Evolutionary conservation across 2,113 vertebrate species (phyloP), one percentile per base, ranked within the genome.

Genomic region (Crocuta crocuta): DNA sequence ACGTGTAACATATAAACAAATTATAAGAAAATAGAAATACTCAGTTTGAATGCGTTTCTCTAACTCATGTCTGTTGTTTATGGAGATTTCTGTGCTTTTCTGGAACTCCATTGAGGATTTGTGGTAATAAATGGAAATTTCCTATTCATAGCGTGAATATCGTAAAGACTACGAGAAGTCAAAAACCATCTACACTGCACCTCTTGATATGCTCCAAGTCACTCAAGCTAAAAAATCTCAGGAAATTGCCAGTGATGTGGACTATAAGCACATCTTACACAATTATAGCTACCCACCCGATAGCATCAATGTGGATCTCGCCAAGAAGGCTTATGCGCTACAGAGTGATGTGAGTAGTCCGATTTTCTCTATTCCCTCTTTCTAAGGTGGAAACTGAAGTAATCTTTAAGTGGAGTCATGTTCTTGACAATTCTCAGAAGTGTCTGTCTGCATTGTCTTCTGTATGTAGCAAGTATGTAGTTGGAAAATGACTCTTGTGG

Each of bases 221-320:
- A 99, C 99, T 61, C 98, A 99, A 92, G 99, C 99, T n/a, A 99
- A 99, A 98, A 99, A 99, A 95, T 99, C 99, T 78, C 99, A 99
- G 98, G 98, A 88, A 0, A 99, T 99, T 35, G 94, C 97, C 96
- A 99, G 99, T 78, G 99, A 99, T 80, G 53, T 98, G 4, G 99
- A 99, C 73, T 99, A 99, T 89, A 99, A 98, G 93, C 99, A 97
- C 10, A 94, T 98, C 97, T 95, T 97, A 90, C 98, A 98, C 93
- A 98, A 95, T 96, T 99, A 99, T 97, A 98, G 98, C 98, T 98
- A 99, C 10, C 99, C 99, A 0, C 98, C 98, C 0, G 99, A 99
- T 83, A 99, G 99, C 6, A 33, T 99, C 81, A 97, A 98, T 33
- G 88, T 99, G 96, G 99, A 99, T 19, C 97, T 98, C 39, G 99